Evolutionary conservation across 2,888 invertebrate genomes (phyloP).

Genomic region (Odontomyia ornata): DNA sequence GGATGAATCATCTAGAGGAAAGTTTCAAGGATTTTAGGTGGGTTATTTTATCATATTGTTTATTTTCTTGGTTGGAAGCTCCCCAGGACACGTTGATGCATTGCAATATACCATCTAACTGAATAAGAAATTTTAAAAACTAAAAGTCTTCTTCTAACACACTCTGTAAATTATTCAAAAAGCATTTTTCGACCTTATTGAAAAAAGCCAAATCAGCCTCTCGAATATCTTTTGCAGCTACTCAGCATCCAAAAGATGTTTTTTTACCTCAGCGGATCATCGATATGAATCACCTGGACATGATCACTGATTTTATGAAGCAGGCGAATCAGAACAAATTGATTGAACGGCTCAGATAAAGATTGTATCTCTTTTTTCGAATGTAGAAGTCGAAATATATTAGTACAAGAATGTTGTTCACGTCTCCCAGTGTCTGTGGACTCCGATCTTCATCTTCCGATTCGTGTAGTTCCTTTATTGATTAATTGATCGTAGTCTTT

Average conservation of each 20-base stretch:
- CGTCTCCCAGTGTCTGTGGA: not conserved
- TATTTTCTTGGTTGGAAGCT: too few relatives aligned
- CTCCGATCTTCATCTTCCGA: conserved; percentile 19
- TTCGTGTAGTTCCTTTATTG: conserved; percentile 43
- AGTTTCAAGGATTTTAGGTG: too few relatives aligned
- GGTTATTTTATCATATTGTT: too few relatives aligned
- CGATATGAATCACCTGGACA: conserved; percentile 40
- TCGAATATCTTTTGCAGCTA: conserved; percentile 7
- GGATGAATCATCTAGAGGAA: too few relatives aligned
- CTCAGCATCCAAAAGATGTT: not conserved
- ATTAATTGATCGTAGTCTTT: conserved; percentile 44
- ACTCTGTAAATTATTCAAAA: not conserved
- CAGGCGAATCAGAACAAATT: conserved; percentile 39
- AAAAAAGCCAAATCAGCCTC: not conserved
- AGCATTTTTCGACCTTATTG: not conserved
- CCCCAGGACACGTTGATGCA: too few relatives aligned
- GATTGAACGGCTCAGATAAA: conserved; percentile 33
- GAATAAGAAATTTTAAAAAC: too few relatives aligned
- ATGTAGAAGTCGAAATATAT: conserved; percentile 40
- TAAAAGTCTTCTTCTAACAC: not conserved
- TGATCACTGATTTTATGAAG: not conserved
- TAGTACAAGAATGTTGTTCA: conserved; percentile 13
- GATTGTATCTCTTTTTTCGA: conserved; percentile 28
- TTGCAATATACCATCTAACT: too few relatives aligned
- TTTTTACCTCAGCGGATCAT: conserved; percentile 10